phyloP scores from a whole-genome alignment of 2,888 invertebrate genomes.

The Eilema depressum region DNA sequence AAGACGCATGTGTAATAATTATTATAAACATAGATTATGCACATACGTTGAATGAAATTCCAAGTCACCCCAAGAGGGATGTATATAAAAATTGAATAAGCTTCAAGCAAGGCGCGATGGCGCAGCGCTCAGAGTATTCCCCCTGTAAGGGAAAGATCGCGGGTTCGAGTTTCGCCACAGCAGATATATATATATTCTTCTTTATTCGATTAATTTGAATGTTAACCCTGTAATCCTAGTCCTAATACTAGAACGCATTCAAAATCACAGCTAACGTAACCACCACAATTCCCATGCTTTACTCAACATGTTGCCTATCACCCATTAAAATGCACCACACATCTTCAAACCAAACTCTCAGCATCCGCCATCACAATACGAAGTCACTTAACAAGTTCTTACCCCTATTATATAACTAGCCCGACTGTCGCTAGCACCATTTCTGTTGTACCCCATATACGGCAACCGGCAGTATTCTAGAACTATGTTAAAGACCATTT shows the following conservation, averaged over 20 bases:
- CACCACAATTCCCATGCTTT: background rate
- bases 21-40: too few species aligned
- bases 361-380: background rate
- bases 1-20: too few species aligned
- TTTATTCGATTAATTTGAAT: too few species aligned
- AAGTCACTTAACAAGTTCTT: slow-evolving; percentile 25
- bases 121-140: too few species aligned
- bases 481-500: background rate
- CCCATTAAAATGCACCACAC: slow-evolving; percentile 4
- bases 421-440: slow-evolving; percentile 49
- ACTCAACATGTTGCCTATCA: background rate
- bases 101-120: too few species aligned
- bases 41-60: too few species aligned
- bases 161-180: too few species aligned
- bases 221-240: too few species aligned
- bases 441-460: slow-evolving; percentile 10
- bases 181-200: too few species aligned
- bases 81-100: too few species aligned
- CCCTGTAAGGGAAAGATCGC: too few species aligned
- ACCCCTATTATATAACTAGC: slow-evolving; percentile 37
- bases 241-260: background rate
- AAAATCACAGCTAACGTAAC: background rate
- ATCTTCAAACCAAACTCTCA: background rate
- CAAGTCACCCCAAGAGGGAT: too few species aligned
- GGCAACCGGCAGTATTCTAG: slow-evolving; percentile 16